These are phyloP conservation scores for Chinchilla lanigera DNA, from an alignment of 2,113 vertebrate species.

Conservation along the genomic window DNA sequence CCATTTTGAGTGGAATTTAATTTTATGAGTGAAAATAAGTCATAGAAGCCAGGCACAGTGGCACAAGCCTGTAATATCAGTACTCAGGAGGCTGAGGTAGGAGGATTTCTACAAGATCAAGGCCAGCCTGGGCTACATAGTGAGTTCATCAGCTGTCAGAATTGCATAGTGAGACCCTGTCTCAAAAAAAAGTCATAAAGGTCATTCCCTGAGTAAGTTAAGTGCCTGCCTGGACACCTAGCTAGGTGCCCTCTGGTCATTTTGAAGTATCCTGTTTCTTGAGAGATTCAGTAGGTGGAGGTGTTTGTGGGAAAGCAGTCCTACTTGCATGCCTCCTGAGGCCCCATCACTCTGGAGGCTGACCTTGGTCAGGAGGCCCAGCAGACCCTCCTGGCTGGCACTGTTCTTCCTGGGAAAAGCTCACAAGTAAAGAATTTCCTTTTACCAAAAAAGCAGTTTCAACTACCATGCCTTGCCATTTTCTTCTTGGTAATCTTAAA, in stretches of 20 bases:
- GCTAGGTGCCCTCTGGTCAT: background rate
- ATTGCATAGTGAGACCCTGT: too few relatives aligned
- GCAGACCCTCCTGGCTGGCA: background rate
- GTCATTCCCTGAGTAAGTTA: background rate
- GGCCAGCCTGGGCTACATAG: too few relatives aligned
- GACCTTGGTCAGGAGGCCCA: constrained; percentile 1
- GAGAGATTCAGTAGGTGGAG: background rate
- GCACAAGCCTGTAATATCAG: too few relatives aligned
- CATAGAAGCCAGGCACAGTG: background rate
- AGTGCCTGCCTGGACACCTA: background rate
- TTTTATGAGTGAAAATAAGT: background rate
- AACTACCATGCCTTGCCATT: constrained; percentile 30
- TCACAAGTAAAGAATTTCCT: background rate
- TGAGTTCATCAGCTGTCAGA: too few relatives aligned
- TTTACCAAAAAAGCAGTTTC: constrained; percentile 51
- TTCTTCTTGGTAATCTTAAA: constrained; percentile 61
- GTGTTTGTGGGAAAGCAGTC: background rate
- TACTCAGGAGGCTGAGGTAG: too few relatives aligned
- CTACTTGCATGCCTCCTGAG: background rate
- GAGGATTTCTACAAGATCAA: too few relatives aligned
- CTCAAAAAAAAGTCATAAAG: background rate
- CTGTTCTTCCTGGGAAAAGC: background rate
- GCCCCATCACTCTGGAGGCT: background rate
- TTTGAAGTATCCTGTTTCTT: background rate
- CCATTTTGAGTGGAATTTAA: background rate